phyloP scores from a whole-genome alignment of 2,113 vertebrate genomes.

The Chaenocephalus aceratus region DNA sequence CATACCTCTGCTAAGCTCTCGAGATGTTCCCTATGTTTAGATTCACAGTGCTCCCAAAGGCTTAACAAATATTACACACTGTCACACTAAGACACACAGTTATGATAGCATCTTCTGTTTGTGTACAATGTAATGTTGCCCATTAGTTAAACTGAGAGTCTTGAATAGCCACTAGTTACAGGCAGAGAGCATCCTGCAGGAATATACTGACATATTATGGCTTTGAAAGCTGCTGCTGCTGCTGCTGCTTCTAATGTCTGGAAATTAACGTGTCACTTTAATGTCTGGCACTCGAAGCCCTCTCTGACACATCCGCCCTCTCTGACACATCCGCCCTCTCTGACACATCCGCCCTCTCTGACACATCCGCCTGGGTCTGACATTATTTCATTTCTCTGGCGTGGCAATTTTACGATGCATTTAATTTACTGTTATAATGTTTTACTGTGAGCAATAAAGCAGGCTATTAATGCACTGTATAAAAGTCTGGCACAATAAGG shows the following conservation, averaged over 20 bases:
- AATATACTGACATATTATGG: conserved; percentile 67
- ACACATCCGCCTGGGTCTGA: conserved; percentile 36
- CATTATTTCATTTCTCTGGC: conserved; percentile 51
- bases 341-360: conserved; percentile 32
- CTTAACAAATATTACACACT: neutral
- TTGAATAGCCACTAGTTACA: conserved; percentile 25
- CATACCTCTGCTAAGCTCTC: conserved; percentile 14
- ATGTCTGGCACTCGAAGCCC: conserved; percentile 21
- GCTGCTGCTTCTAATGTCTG: conserved; percentile 40
- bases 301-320: conserved; percentile 40
- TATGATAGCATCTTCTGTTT: conserved; percentile 12
- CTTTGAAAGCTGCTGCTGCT: conserved; percentile 43
- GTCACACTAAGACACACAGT: conserved; percentile 13
- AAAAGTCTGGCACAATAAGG: conserved; percentile 16
- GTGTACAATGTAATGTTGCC: neutral
- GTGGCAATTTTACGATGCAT: conserved; percentile 41
- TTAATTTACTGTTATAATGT: conserved; percentile 57
- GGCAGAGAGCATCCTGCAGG: conserved; percentile 27
- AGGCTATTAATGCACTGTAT: conserved; percentile 15
- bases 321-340: too few relatives aligned
- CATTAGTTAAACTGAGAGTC: neutral
- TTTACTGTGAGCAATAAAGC: conserved; percentile 54
- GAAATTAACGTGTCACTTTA: conserved; percentile 71
- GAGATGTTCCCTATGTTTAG: conserved; percentile 23
- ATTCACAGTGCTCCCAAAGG: conserved; percentile 11